Base-by-base conservation (phyloP, 2,888 invertebrate species). In the Axea sp. region DNA sequence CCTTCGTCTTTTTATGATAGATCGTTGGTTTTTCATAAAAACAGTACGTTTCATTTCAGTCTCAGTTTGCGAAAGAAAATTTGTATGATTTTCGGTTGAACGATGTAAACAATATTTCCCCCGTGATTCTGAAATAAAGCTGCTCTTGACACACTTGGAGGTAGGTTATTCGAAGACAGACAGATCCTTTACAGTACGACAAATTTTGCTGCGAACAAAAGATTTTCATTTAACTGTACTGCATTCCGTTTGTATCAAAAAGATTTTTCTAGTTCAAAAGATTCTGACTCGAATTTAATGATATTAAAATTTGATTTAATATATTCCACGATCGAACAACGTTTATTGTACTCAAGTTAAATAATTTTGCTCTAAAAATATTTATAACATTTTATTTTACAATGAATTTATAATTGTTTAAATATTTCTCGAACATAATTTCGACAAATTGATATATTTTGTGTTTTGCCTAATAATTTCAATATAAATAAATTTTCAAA, bases 71-170 rank as follows among this genome's bases (percentile, higher is more conserved):
- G 17, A 9, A 39, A 19, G 5, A 19, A 5, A 11, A 22, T 24
- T 22, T 33, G 9, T n/a, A 5, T 14, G 12, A 35, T 28, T 62
- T 62, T 43, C 5, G 15, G 39, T 49, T 24, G 24, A 31, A 49
- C 9, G 31, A 6, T 41, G 39, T 41, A 31, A 49, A 62, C 14
- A 62, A 62, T 49, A 49, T 62, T 39, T 62, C 12, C 17, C 22
- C n/a, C 26, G n/a, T 35, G 17, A 0, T 12, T 19, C 31, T 8
- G 14, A 4, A 39, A 14, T 28, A 26, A 64, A 53, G 26, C 53
- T 45, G 22, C 35, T 45, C 45, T 64, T 64, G 64, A 53, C 64
- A 64, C 37, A 53, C 28, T 45, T 35, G 9, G 2, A 12, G 19
- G 35, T 30, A 45, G 35, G 55, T 65, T 43, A 43, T 47, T 55